These are phyloP conservation scores for Gastrophryne carolinensis DNA, from an alignment of 2,797 vertebrate genomes.

Conservation along the genomic window DNA sequence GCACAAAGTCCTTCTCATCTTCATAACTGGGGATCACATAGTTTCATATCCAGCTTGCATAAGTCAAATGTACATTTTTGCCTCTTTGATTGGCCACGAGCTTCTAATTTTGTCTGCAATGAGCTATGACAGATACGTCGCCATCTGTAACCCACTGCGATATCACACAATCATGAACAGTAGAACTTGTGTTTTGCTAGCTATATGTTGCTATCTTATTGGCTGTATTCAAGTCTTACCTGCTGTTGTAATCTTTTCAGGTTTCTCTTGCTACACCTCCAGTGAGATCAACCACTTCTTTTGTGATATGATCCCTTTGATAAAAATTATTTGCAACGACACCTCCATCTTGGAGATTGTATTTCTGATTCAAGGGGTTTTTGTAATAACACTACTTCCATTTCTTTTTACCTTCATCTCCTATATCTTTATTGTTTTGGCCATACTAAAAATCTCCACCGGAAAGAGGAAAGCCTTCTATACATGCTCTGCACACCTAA, in stretches of 20 bases:
- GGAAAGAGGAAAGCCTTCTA: conserved; percentile 25
- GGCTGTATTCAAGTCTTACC: conserved; percentile 20
- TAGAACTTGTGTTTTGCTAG: neutral
- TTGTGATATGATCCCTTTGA: conserved; percentile 24
- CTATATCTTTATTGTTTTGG: conserved; percentile 2
- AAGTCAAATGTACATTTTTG: conserved; percentile 34
- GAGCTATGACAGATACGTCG: conserved; percentile 17
- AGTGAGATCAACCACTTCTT: conserved; percentile 36
- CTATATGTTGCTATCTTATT: neutral
- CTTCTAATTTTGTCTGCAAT: conserved; percentile 29
- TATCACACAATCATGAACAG: conserved; percentile 24
- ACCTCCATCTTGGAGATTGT: conserved; percentile 3
- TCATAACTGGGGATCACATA: conserved; percentile 11
- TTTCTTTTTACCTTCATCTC: neutral
- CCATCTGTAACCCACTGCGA: conserved; percentile 20
- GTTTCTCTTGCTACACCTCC: conserved; percentile 18
- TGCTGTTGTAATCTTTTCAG: conserved; percentile 11
- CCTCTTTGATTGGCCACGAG: conserved; percentile 21
- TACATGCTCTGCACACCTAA: conserved; percentile 14
- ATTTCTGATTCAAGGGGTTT: conserved; percentile 10
- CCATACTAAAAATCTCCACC: neutral
- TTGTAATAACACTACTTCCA: neutral
- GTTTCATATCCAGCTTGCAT: conserved; percentile 10
- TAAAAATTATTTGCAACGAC: conserved; percentile 17
- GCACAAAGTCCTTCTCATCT: conserved; percentile 12